These are phyloP conservation scores for Aspidapion aeneum DNA, from an alignment of 2,888 invertebrate genomes.

Conservation along the genomic window DNA sequence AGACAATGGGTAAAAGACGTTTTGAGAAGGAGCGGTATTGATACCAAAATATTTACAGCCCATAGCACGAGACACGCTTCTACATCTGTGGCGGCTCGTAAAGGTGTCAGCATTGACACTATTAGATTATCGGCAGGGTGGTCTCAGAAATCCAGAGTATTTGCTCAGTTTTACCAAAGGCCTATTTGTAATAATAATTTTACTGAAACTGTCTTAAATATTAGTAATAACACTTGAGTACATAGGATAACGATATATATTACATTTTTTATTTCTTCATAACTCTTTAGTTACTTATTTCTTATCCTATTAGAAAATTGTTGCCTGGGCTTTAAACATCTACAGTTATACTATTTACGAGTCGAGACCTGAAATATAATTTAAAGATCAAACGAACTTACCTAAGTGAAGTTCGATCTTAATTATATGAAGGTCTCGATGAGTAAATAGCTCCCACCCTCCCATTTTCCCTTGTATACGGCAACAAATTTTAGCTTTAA, in stretches of 20 bases:
- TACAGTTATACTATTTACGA: conserved; percentile 1
- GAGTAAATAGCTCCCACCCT: conserved; percentile 8
- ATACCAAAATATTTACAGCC: conserved; percentile 26
- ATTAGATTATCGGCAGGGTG: conserved; percentile 31
- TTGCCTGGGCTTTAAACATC: conserved; percentile 9
- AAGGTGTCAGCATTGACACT: conserved; percentile 26
- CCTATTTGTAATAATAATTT: conserved; percentile 10
- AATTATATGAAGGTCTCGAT: conserved; percentile 6
- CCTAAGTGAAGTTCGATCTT: conserved; percentile 9
- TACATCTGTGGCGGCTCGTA: conserved; percentile 27
- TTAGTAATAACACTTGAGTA: not conserved
- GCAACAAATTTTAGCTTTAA: conserved; percentile 2
- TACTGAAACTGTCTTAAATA: conserved; percentile 7
- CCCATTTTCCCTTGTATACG: not conserved
- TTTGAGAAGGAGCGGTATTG: conserved; percentile 25
- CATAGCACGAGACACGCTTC: conserved; percentile 31
- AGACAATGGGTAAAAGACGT: conserved; percentile 16
- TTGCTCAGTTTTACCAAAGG: conserved; percentile 28
- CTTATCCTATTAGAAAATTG: not conserved
- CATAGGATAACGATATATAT: no score
- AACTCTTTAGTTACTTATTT: not conserved
- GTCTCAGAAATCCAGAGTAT: conserved; percentile 26
- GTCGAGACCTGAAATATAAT: conserved; percentile 6
- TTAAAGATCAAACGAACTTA: conserved; percentile 8
- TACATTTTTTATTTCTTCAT: no score